A percentile compares a stretch with the other conserved stretches of the same genome.
Evolutionary conservation across 2,797 vertebrate species (phyloP).

Genomic region (Capromys pilorides): DNA sequence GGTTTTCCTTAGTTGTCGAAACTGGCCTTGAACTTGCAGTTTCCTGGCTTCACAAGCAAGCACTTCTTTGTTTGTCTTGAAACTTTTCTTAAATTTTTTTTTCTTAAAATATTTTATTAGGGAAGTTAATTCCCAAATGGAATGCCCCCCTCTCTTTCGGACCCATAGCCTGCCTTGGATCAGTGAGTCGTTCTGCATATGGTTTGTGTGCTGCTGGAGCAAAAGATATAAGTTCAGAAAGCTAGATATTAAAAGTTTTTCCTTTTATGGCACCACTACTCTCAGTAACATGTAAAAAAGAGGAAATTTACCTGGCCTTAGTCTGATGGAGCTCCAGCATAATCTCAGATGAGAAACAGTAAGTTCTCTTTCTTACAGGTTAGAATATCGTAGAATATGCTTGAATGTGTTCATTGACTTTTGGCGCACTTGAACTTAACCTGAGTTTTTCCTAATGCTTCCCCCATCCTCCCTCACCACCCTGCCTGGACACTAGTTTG

Average conservation of each 20-base stretch:
- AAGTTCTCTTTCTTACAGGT: constrained; percentile 54
- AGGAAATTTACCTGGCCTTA: neutral
- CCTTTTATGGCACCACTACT: neutral
- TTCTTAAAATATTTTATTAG: constrained; percentile 30
- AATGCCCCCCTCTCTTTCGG: neutral
- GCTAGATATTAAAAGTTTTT: constrained; percentile 14
- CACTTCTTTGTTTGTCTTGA: neutral
- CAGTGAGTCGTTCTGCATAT: constrained; percentile 20
- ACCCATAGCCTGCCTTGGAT: neutral
- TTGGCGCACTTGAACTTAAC: constrained; percentile 88
- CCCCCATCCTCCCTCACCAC: constrained; percentile 87
- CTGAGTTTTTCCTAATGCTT: constrained; percentile 85
- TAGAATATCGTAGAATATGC: constrained; percentile 71
- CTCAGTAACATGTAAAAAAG: neutral
- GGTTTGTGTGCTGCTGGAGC: constrained; percentile 47
- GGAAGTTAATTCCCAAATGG: constrained; percentile 28
- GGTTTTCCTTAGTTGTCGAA: neutral
- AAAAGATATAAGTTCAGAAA: neutral
- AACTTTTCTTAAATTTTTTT: constrained; percentile 23
- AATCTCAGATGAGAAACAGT: constrained; percentile 32
- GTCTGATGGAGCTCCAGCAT: constrained; percentile 1
- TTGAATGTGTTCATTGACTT: constrained; percentile 82
- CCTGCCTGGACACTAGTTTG: constrained; percentile 94
- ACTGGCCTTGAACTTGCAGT: neutral
- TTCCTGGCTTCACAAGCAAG: neutral